Conservation (phyloP, 2,888 invertebrate genomes). For the Dynastes grantii region DNA sequence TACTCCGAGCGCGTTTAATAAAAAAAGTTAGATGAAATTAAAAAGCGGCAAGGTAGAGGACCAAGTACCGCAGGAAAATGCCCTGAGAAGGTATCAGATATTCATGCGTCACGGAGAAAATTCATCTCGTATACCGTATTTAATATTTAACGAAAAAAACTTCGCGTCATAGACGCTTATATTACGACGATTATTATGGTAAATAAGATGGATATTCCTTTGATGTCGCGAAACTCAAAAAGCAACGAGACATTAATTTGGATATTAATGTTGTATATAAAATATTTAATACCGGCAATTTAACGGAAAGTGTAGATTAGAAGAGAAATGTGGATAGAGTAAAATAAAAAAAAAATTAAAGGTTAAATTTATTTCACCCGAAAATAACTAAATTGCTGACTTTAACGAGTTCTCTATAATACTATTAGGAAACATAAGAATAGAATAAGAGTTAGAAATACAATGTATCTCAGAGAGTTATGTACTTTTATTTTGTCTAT, state of each 20-base stretch:
- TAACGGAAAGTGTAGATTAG: background rate
- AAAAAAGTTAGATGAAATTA: slow-evolving; percentile 37
- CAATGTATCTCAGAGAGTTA: too few species aligned
- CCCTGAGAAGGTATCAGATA: background rate
- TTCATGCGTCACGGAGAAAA: background rate
- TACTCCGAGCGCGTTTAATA: slow-evolving; percentile 17
- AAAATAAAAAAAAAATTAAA: too few species aligned
- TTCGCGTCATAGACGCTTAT: background rate
- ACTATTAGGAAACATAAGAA: too few species aligned
- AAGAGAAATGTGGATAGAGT: too few species aligned
- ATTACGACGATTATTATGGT: background rate
- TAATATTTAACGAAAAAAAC: slow-evolving; percentile 1
- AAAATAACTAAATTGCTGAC: too few species aligned
- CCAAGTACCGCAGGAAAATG: background rate
- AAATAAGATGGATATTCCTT: background rate
- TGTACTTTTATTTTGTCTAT: too few species aligned
- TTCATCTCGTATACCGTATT: slow-evolving; percentile 13
- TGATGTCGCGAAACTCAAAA: background rate
- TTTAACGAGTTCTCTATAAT: too few species aligned
- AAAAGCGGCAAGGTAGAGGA: slow-evolving; percentile 18
- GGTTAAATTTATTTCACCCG: too few species aligned
- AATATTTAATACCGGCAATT: background rate
- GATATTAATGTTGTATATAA: background rate
- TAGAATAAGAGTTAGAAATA: too few species aligned
- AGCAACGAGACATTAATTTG: background rate